Evolutionary conservation across 2,113 vertebrate species (phyloP).

Genomic region (Zosterops borbonicus): DNA sequence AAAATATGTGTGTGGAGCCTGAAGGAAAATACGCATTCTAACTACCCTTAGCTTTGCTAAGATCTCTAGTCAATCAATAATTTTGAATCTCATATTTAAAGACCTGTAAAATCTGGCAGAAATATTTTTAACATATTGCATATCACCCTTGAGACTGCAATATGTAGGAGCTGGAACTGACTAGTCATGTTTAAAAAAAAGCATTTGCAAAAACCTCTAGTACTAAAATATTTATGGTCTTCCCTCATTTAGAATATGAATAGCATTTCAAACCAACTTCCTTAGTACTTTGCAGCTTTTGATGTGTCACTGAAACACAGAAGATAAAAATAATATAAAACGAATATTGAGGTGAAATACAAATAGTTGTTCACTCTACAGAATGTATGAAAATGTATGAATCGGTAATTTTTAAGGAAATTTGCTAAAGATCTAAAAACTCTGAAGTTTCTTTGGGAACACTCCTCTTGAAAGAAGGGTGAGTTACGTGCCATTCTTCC

Average conservation of each 20-base stretch:
- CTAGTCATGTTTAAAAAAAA: background rate
- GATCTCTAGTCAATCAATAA: background rate
- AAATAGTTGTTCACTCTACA: background rate
- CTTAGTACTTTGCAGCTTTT: background rate
- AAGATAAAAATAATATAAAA: background rate
- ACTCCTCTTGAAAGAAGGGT: background rate
- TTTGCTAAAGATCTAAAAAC: background rate
- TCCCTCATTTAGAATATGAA: constrained; percentile 21
- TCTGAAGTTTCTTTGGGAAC: background rate
- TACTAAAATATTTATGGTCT: constrained; percentile 57
- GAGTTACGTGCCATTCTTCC: background rate
- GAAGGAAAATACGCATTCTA: background rate
- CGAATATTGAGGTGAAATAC: background rate
- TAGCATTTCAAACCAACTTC: background rate
- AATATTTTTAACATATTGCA: background rate
- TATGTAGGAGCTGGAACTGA: constrained; percentile 33
- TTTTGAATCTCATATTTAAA: background rate
- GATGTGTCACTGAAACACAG: background rate
- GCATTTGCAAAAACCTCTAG: constrained; percentile 23
- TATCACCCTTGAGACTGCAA: background rate
- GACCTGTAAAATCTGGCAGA: background rate
- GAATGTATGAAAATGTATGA: background rate
- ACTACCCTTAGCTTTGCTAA: background rate
- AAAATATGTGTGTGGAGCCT: background rate
- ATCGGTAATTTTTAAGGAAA: background rate